A percentile compares a stretch with the other conserved stretches of the same genome.
These are phyloP conservation scores for Bambusicola thoracicus DNA, from an alignment of 2,113 vertebrate genomes.

Conservation along the genomic window DNA sequence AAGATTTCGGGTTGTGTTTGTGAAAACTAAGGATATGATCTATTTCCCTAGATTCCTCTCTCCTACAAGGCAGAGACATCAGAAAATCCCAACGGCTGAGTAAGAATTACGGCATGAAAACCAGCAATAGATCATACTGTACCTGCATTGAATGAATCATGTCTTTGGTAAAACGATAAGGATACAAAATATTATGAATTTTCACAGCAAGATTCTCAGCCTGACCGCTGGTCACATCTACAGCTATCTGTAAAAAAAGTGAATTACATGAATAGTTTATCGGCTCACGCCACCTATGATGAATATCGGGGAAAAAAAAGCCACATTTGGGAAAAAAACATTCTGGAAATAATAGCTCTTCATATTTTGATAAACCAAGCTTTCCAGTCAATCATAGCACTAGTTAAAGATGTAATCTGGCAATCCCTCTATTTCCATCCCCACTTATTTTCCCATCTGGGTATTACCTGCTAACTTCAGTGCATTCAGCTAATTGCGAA, in stretches of 20 bases:
- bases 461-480: not conserved
- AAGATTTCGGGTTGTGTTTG: not conserved
- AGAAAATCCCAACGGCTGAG: not conserved
- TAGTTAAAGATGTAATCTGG: not conserved
- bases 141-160: constrained; percentile 96
- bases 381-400: not conserved
- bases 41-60: not conserved
- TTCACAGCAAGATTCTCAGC: constrained; percentile 89
- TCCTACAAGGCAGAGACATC: not conserved
- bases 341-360: not conserved
- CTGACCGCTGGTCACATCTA: constrained; percentile 88
- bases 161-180: constrained; percentile 95
- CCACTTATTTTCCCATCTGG: not conserved
- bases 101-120: not conserved
- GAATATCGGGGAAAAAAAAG: not conserved
- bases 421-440: not conserved
- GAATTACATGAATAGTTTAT: not conserved
- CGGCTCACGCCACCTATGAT: not conserved
- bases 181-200: constrained; percentile 93
- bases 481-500: not conserved
- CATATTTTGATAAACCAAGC: not conserved
- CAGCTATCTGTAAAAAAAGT: constrained; percentile 82
- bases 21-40: constrained; percentile 2
- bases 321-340: not conserved
- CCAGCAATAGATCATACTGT: not conserved